Evolutionary conservation across 2,888 invertebrate genomes (phyloP).

Genomic region (Lepidocyrtinus sp.): DNA sequence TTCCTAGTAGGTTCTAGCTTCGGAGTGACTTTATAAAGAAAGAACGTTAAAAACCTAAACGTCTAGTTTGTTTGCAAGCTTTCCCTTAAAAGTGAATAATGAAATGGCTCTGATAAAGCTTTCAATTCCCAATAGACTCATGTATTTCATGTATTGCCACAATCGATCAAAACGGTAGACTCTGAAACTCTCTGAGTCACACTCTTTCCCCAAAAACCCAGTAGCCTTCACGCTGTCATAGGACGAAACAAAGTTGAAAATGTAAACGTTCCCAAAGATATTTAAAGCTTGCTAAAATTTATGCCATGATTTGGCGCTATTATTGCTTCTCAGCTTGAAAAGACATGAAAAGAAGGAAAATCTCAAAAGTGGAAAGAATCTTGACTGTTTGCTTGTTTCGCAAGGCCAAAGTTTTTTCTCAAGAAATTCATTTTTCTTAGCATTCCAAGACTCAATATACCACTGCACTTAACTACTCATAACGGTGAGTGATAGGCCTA

Average conservation of each 20-base stretch:
- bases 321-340: constrained; percentile 12
- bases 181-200: background rate
- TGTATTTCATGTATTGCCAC: constrained; percentile 45
- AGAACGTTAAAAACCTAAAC: no score
- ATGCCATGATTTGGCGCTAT: constrained; percentile 12
- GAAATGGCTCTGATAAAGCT: constrained; percentile 49
- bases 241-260: no score
- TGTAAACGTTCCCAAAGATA: no score
- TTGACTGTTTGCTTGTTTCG: no score
- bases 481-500: no score
- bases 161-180: constrained; percentile 45
- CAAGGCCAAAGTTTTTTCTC: no score
- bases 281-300: no score
- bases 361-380: no score
- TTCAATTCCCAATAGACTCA: constrained; percentile 55
- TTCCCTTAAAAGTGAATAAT: constrained; percentile 14
- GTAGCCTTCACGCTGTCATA: background rate
- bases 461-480: no score
- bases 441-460: no score
- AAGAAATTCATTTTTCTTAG: no score
- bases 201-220: background rate
- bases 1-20: background rate
- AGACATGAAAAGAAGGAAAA: constrained; percentile 14
- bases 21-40: background rate
- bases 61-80: constrained; percentile 1